Base-by-base conservation (phyloP, 1,140 invertebrate species). In the Musca domestica region DNA sequence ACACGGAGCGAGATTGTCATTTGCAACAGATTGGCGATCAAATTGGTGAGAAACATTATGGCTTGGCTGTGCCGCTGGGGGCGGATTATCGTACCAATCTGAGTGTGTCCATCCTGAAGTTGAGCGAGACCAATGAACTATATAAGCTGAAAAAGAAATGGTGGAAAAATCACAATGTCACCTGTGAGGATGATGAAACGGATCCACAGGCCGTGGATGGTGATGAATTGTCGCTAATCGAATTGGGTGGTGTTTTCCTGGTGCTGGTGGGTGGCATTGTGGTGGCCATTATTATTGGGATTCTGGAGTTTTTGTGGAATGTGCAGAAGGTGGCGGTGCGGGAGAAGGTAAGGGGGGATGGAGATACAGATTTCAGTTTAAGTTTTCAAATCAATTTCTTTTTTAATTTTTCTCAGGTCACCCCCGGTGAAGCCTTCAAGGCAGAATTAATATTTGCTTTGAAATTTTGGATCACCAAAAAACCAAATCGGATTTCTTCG, bases 301-400 rank as follows among this genome's bases (percentile, higher is more conserved):
- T 91, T 6, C 83, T 89, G 27, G 94, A 96, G 83, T 95, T 95
- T 73, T 79, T 94, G 0, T 95, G 92, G 92, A 93, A 95, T 74
- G 88, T 93, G 14, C 84, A 89, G 70, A 88, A 92, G 77, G 87
- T 93, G 20, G 90, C 92, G 1, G 87, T 92, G 3, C 87, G 88
- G 70, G 89, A 94, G 82, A 90, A 89, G 46, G 68, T 71, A 68
- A 23, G n/a, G 65, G 52, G 25, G 51, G 25, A 22, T 51, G 3
- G 3, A 19, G 20, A 67, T 52, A 15, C 4, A 34, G 20, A 63
- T 51, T 48, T 48, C 23, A 5, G 0, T 48, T 51, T 34, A 34
- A 56, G 51, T 63, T 65, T 54, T n/a, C 49, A 63, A 67, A 41
- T 34, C 12, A 3, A 2, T 52, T 27, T 47, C n/a, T n/a, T n/a